These are phyloP conservation scores for Tiliqua scincoides DNA, from an alignment of 2,113 vertebrate genomes.

Conservation along the genomic window DNA sequence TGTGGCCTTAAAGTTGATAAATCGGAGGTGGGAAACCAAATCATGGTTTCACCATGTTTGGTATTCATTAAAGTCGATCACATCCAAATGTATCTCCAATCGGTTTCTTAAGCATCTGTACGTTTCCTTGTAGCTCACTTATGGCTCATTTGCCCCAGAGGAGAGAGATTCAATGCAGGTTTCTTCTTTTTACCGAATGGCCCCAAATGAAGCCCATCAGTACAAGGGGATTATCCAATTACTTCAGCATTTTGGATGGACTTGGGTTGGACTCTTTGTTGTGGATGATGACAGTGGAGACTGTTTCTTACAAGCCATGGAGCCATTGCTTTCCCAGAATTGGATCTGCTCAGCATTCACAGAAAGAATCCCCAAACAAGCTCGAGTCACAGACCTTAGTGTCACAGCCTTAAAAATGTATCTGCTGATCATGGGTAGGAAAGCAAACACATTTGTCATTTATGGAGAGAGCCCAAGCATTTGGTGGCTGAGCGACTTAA, in stretches of 20 bases:
- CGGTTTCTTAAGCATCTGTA: neutral
- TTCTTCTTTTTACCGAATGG: neutral
- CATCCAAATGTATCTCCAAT: neutral
- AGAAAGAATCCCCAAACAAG: neutral
- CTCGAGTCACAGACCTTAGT: accelerated
- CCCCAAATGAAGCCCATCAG: neutral
- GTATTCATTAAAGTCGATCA: neutral
- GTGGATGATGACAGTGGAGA: constrained; percentile 6
- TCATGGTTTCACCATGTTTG: neutral
- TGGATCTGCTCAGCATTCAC: neutral
- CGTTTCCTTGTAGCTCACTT: neutral
- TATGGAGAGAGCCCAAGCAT: neutral
- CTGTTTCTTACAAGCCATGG: neutral
- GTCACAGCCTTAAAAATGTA: neutral
- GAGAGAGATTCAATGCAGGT: neutral
- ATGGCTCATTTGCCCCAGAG: constrained; percentile 10
- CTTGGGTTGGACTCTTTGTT: neutral
- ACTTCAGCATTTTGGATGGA: constrained; percentile 7
- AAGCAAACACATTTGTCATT: neutral
- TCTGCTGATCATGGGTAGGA: neutral
- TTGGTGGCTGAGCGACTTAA: neutral
- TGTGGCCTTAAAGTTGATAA: neutral
- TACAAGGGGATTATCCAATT: neutral
- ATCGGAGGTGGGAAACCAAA: neutral
- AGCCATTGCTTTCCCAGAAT: neutral